Conservation (phyloP, 2,797 vertebrate genomes). For the Podarcis siculus region DNA sequence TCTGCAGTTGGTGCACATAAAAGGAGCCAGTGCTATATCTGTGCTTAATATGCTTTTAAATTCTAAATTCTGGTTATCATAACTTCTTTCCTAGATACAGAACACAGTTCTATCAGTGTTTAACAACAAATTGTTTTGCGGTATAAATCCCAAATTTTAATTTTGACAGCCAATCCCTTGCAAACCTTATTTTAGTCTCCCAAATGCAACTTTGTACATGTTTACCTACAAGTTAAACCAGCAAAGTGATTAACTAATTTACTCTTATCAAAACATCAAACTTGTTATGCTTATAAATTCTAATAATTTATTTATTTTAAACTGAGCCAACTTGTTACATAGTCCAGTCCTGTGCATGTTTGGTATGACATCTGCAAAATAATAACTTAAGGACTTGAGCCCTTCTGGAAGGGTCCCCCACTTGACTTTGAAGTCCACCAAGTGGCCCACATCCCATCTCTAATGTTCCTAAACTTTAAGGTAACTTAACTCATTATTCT, state of each 20-base stretch:
- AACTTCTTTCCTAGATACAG: neutral
- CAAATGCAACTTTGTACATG: neutral
- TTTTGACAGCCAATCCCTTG: neutral
- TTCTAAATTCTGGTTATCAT: neutral
- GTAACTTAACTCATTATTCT: neutral
- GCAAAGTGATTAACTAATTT: neutral
- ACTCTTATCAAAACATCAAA: neutral
- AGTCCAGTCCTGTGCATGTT: neutral
- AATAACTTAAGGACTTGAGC: neutral
- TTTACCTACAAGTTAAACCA: neutral
- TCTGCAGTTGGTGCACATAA: neutral
- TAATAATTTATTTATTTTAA: neutral
- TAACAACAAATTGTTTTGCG: neutral
- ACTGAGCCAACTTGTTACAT: neutral
- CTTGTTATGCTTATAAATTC: neutral
- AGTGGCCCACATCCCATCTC: neutral
- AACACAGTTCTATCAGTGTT: neutral
- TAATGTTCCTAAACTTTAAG: neutral
- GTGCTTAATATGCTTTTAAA: neutral
- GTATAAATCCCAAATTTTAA: neutral
- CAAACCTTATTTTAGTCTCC: neutral
- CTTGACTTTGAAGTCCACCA: neutral
- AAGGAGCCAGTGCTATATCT: neutral
- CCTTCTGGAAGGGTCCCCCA: neutral
- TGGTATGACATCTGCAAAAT: neutral